Conservation (phyloP, 1,140 invertebrate genomes). For the Acromyrmex charruanus region DNA sequence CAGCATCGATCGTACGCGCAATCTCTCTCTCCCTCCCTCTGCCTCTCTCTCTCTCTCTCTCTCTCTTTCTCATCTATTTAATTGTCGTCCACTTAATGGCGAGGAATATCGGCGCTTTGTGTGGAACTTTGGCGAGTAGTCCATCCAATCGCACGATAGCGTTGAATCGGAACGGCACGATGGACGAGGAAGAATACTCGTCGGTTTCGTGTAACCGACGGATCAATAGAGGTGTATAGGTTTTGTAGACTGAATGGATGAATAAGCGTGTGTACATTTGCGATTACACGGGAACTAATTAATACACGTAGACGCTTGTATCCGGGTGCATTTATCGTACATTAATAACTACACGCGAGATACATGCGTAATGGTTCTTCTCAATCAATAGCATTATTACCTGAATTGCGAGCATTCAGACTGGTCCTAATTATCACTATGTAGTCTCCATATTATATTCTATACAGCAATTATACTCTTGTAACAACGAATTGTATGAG, state of each 20-base stretch:
- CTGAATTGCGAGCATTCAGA: constrained; percentile 53
- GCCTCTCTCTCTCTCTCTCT: background rate
- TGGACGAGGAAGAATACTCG: constrained; percentile 52
- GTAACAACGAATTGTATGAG: constrained; percentile 38
- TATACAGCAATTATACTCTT: constrained; percentile 41
- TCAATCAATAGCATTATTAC: constrained; percentile 62
- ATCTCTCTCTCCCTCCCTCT: background rate
- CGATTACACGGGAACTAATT: constrained; percentile 61
- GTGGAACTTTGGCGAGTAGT: constrained; percentile 44
- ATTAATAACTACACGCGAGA: constrained; percentile 63
- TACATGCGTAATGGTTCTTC: constrained; percentile 62
- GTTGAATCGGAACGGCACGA: constrained; percentile 51
- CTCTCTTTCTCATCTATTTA: constrained; percentile 33
- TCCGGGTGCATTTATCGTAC: constrained; percentile 49
- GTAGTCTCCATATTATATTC: constrained; percentile 47
- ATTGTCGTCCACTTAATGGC: constrained; percentile 63
- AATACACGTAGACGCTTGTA: constrained; percentile 55
- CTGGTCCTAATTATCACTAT: constrained; percentile 50
- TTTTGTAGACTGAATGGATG: constrained; percentile 52
- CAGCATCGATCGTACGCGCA: constrained; percentile 3
- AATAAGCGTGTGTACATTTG: constrained; percentile 51
- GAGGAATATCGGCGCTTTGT: constrained; percentile 61
- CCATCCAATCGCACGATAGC: constrained; percentile 58
- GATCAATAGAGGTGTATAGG: constrained; percentile 58
- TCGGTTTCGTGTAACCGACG: constrained; percentile 53